Evolutionary conservation across 2,888 invertebrate species (phyloP), one percentile per base, ranked within the genome.

Genomic region (Drosophila paracracens): DNA sequence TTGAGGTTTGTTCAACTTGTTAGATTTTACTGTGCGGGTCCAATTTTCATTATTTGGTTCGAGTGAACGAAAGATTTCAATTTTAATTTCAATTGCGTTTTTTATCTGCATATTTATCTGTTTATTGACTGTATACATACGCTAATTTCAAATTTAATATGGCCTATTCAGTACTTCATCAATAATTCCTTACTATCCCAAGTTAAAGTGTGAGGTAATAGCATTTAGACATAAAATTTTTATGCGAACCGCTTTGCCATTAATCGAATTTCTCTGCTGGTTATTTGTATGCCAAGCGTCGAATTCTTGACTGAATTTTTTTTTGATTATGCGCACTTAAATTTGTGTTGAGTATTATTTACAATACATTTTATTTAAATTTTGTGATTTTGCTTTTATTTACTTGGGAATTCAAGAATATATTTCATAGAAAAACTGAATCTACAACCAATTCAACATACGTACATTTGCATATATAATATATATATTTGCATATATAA

Each of bases 1-100:
- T 73, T 78, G 70, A 70, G 78, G 89, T 89, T 85, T 87, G 58
- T 89, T 87, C 89, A 87, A 82, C 85, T 77, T 66, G 66, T 68
- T 62, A 25, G 56, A 36, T 16, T 27, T 25, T 50, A 46, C 51
- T 62, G 62, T 70, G 74, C 74, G 74, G 77, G 74, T 70, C 61
- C 54, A 35, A 69, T 80, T 70, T 74, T 56, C 66, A 80, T 81
- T 60, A 67, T 51, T 69, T 50, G 21, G 10, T 21, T 43, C 11
- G 51, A 60, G 25, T 38, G 40, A 35, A 51, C 50, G 33, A 48
- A 36, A 66, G 54, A 46, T 59, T 50, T 65, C 43, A 53, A 73
- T 58, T 67, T 58, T 29, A 57, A 60, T 60, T 58, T 59, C 40
- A 51, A 56, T 60, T 50, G 61, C 35, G 31, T 51, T 46, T 66